These are phyloP conservation scores for Pelobates fuscus DNA, from an alignment of 2,113 vertebrate species.

Conservation along the genomic window DNA sequence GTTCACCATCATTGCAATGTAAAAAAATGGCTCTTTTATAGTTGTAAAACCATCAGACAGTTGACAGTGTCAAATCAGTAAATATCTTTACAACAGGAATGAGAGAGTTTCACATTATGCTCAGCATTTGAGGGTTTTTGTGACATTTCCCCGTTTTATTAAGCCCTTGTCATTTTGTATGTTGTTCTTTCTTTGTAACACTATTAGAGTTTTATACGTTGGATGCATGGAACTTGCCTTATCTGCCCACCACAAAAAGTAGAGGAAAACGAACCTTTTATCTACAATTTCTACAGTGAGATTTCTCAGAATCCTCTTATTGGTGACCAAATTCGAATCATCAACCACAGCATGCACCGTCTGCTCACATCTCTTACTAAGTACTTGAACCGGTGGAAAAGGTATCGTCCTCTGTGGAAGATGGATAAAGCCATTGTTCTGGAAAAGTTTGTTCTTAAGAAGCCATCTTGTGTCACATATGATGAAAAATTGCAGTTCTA, in stretches of 20 bases:
- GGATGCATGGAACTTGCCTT: conserved; percentile 88
- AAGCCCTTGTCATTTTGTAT: no score
- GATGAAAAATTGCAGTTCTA: conserved; percentile 88
- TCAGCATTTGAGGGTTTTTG: no score
- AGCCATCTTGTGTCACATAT: conserved; percentile 75
- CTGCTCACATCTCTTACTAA: conserved; percentile 71
- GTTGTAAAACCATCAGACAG: no score
- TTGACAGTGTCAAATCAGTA: no score
- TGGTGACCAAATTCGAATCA: conserved; percentile 67
- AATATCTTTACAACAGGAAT: no score
- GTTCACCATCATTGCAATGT: no score
- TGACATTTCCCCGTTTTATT: no score
- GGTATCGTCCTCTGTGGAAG: conserved; percentile 84
- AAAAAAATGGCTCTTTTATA: no score
- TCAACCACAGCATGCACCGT: conserved; percentile 77
- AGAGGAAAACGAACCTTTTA: conserved; percentile 68
- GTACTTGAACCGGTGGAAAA: conserved; percentile 79
- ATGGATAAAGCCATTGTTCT: conserved; percentile 74
- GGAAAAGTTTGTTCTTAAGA: conserved; percentile 81
- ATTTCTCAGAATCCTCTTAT: conserved; percentile 77
- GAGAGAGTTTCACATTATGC: no score
- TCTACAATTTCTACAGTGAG: conserved; percentile 81
- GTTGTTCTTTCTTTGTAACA: no score
- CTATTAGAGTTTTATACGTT: conserved; percentile 82
- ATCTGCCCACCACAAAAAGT: conserved; percentile 81